Evolutionary conservation across 2,113 vertebrate species (phyloP), one percentile per base, ranked within the genome.

Genomic region (Etia nguti): DNA sequence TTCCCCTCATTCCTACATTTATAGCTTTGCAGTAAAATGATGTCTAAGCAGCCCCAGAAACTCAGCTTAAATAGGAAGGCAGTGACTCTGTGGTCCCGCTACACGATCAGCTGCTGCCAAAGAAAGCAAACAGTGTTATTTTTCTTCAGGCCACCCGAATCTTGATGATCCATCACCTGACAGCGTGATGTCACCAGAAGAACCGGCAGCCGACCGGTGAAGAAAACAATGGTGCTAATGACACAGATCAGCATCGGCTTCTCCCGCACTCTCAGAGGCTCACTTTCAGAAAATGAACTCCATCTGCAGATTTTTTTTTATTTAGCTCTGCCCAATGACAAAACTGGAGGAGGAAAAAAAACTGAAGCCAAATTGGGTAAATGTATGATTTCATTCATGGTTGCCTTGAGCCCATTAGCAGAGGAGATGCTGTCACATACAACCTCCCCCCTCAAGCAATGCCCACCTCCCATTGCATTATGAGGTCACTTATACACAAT

Each of bases 181-280:
- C 31, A 3, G 1, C 22, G 81, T 93, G 85, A 94, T 65, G 92
- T 93, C 92, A 94, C 84, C 83, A 57, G 54, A 46, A 80, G 55
- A 86, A 86, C 56, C 7, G 16, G 56, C 84, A 68, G 89, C 83
- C 60, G 46, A 65, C 68, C 13, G 88, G 86, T 50, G 89, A 93
- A 79, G 10, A 92, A 87, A 95, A 94, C 87, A 89, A 85, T 83
- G 48, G 88, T 29, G 75, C 82, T 92, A 93, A 92, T 91, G 83
- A 85, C 85, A 43, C 79, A 92, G 93, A 95, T 93, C 94, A 91
- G 29, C 83, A 91, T 95, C 91, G 29, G 65, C 77, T 65, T 80
- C 80, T 55, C 82, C 11, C 73, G 16, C n/a, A 26, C 54, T 81
- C 55, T 89, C 68, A 79, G 59, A 84, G 85, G 57, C 83, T 84